Percentiles rank a stretch among this genome's conserved stretches.
These are phyloP conservation scores for Leptodactylus fuscus DNA, from an alignment of 2,113 vertebrate species.

Conservation along the genomic window DNA sequence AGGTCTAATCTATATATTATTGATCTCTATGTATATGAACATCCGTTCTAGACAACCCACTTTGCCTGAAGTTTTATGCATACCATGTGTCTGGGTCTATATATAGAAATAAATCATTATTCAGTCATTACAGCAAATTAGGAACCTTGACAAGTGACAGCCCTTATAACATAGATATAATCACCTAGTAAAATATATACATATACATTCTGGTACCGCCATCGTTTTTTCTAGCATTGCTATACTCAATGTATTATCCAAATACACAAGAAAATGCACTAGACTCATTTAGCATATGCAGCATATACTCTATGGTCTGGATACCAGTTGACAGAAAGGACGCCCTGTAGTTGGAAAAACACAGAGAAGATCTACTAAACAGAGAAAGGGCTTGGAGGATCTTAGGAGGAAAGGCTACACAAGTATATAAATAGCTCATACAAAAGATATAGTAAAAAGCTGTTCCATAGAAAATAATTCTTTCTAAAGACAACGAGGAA, in stretches of 20 bases:
- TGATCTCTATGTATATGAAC: constrained; percentile 40
- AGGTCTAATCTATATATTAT: constrained; percentile 40
- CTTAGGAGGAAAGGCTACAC: too few relatives aligned
- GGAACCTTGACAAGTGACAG: not conserved
- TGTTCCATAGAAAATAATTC: too few relatives aligned
- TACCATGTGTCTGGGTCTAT: constrained; percentile 39
- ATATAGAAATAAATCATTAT: constrained; percentile 57
- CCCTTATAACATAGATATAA: not conserved
- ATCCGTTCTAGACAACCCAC: constrained; percentile 1
- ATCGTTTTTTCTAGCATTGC: not conserved
- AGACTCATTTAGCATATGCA: too few relatives aligned
- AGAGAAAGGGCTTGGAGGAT: too few relatives aligned
- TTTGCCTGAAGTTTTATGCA: constrained; percentile 18
- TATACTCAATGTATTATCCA: not conserved
- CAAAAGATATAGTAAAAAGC: too few relatives aligned
- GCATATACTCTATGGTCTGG: too few relatives aligned
- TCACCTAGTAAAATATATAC: not conserved
- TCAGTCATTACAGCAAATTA: constrained; percentile 56
- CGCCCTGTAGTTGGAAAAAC: too few relatives aligned
- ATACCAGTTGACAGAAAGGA: too few relatives aligned
- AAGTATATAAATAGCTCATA: too few relatives aligned
- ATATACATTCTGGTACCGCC: not conserved
- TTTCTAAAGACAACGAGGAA: too few relatives aligned
- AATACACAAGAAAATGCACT: too few relatives aligned
- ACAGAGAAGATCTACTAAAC: too few relatives aligned